Evolutionary conservation across 2,888 invertebrate genomes (phyloP).

Genomic region (Adelognathus sp.): DNA sequence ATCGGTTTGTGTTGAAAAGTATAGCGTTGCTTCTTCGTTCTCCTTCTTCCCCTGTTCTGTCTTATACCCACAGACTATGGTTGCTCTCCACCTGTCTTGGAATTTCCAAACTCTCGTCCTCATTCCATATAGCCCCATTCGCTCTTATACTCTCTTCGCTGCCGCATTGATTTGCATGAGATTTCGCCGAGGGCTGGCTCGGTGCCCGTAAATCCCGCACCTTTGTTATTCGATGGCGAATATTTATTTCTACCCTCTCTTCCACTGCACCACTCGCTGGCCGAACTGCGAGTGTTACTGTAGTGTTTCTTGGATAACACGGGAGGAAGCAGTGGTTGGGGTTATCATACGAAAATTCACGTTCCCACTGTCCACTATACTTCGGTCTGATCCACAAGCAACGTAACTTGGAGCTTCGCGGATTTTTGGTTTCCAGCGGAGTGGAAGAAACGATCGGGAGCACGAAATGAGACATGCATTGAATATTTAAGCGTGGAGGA

Average conservation of each 20-base stretch:
- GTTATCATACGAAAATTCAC: constrained; percentile 42
- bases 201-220: constrained; percentile 73
- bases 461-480: neutral
- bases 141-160: constrained; percentile 49
- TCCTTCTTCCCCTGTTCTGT: neutral
- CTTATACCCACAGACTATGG: neutral
- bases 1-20: constrained; percentile 27
- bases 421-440: constrained; percentile 42
- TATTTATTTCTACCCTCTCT: constrained; percentile 52
- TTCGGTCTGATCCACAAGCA: constrained; percentile 27
- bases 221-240: constrained; percentile 59
- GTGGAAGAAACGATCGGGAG: constrained; percentile 41
- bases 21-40: constrained; percentile 2
- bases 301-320: too few relatives aligned
- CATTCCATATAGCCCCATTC: constrained; percentile 34
- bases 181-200: constrained; percentile 72
- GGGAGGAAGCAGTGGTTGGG: too few relatives aligned
- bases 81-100: constrained; percentile 40
- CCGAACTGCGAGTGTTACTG: constrained; percentile 61
- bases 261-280: constrained; percentile 46
- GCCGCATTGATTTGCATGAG: constrained; percentile 78
- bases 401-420: constrained; percentile 14
- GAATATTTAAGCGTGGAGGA: neutral
- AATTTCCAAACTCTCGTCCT: constrained; percentile 41
- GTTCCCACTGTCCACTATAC: constrained; percentile 38